Evolutionary conservation across 2,797 vertebrate species (phyloP).

Genomic region (Lagorchestes hirsutus): DNA sequence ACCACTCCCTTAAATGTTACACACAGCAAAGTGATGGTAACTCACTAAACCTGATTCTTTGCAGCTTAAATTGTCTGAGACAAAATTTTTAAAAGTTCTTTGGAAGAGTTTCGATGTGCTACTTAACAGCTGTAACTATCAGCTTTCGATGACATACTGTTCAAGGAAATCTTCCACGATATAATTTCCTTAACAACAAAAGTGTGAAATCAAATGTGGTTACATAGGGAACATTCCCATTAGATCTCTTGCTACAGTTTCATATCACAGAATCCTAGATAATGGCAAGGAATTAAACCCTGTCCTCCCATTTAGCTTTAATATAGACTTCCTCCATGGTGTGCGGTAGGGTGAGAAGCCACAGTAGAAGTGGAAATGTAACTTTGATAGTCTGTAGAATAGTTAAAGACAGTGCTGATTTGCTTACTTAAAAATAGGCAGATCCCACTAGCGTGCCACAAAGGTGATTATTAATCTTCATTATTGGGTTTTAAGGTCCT

Average conservation of each 20-base stretch:
- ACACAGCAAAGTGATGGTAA: background rate
- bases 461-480: background rate
- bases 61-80: background rate
- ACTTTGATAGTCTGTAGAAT: background rate
- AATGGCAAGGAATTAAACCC: background rate
- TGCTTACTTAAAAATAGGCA: background rate
- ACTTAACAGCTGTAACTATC: background rate
- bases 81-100: background rate
- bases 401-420: background rate
- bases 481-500: background rate
- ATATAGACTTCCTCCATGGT: background rate
- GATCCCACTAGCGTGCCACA: background rate
- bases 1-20: background rate
- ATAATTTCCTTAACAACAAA: background rate
- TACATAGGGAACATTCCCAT: background rate
- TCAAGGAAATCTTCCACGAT: background rate
- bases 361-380: background rate
- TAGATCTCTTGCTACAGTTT: background rate
- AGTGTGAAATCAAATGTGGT: background rate
- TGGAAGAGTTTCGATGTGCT: background rate
- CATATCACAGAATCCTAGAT: background rate
- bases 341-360: background rate
- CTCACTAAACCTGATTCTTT: slow-evolving; percentile 9
- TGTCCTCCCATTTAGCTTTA: background rate
- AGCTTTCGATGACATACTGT: background rate